Evolutionary conservation across 1,140 invertebrate genomes (phyloP).

Genomic region (Nylanderia fulva): DNA sequence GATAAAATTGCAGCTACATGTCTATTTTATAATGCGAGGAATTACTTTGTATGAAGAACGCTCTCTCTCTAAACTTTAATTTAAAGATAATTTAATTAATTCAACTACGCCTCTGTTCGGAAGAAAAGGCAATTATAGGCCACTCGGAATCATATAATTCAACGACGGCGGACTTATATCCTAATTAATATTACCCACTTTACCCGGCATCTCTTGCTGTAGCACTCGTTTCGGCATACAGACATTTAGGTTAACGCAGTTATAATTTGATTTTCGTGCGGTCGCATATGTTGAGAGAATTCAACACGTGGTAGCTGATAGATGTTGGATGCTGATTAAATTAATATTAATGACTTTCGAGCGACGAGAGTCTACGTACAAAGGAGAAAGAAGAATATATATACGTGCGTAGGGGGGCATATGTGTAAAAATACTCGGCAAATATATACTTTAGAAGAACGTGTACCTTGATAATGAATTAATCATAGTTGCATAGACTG

Average conservation of each 20-base stretch:
- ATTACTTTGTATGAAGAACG: no score
- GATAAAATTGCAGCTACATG: no score
- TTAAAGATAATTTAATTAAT: neutral
- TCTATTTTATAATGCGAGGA: no score
- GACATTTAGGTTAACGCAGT: conserved; percentile 43
- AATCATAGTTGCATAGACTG: conserved; percentile 22
- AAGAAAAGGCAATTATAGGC: neutral
- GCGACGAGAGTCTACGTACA: neutral
- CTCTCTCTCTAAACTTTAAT: no score
- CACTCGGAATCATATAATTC: neutral
- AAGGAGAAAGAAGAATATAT: no score
- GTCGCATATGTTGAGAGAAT: conserved; percentile 23
- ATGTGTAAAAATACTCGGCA: neutral
- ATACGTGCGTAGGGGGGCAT: no score
- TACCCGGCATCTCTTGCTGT: neutral
- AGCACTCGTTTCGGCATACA: conserved; percentile 20
- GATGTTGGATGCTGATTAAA: conserved; percentile 8
- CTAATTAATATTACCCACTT: conserved; percentile 51
- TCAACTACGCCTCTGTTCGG: neutral
- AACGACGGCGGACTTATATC: conserved; percentile 22
- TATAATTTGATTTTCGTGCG: conserved; percentile 42
- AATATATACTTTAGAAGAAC: neutral
- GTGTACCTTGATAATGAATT: conserved; percentile 25
- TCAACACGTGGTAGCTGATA: neutral
- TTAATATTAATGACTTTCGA: conserved; percentile 43